Evolutionary conservation across 2,113 vertebrate genomes (phyloP).

Genomic region (Pomatostomus ruficeps): DNA sequence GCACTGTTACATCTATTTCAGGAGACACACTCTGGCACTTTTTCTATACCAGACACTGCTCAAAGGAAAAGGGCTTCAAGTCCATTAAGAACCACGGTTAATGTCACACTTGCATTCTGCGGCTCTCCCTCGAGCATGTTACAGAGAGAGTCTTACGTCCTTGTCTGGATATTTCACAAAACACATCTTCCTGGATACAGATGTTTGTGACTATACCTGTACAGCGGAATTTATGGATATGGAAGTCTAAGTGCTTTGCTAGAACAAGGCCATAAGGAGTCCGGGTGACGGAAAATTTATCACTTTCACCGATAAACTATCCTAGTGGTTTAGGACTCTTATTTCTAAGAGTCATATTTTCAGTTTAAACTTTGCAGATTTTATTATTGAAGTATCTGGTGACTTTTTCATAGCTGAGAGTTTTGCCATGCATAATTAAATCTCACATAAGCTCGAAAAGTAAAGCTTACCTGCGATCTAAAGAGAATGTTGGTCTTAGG

Average conservation of each 20-base stretch:
- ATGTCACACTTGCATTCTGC: neutral
- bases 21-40: neutral
- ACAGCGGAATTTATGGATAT: neutral
- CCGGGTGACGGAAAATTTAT: neutral
- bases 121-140: neutral
- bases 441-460: neutral
- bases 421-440: neutral
- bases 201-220: neutral
- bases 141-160: neutral
- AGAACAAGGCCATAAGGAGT: neutral
- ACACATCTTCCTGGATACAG: neutral
- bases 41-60: neutral
- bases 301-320: neutral
- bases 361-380: neutral
- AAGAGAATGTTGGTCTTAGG: neutral
- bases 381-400: neutral
- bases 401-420: neutral
- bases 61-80: neutral
- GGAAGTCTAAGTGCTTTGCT: neutral
- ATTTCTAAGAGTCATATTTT: neutral
- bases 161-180: neutral
- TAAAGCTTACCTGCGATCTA: neutral
- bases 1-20: neutral
- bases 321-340: neutral
- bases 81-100: neutral